Evolutionary conservation across 2,113 vertebrate species (phyloP), one percentile per base, ranked within the genome.

Genomic region (Peromyscus maniculatus): DNA sequence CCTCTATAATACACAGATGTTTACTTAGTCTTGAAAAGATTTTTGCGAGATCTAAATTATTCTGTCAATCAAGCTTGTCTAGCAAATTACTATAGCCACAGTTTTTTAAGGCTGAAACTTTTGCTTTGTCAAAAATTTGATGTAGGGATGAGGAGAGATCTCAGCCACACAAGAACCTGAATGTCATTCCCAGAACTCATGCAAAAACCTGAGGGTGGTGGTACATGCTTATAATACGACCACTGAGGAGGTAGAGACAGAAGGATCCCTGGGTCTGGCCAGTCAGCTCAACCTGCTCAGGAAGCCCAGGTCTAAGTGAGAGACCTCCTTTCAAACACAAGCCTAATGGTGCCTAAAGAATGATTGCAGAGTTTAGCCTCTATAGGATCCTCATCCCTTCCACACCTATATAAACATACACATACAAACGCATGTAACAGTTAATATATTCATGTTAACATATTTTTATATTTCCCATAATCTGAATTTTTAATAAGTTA

Each of bases 91-190:
- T 67, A 96, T 93, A 90, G 67, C 36, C 31, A 82, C 28, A 13
- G 10, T 39, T 94, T 95, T 74, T 71, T 95, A 82, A 87, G 75
- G 17, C 52, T 83, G 10, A 83, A 89, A 97, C 28, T 74, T 93
- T 82, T 91, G 36, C 10, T 93, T 64, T 94, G 55, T 90, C 46
- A 83, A 64, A 86, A 78, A n/a, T 49, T 69, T 36, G 28, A 87
- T 69, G 7, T 33, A 87, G 33, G 43, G 31, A 17, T 49, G 17
- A 62, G 28, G 43, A 87, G 82, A 84, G 62, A 36, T 31, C 28
- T 21, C 5, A 87, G 31, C 15, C 17, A 69, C 62, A 52, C 16
- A 87, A 15, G 10, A 33, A 87, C 19, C 43, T 87, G 46, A 52
- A 36, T 71, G 12, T 52, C 31, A 87, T 36, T 9, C 19, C 5